Percentiles rank a stretch among this genome's conserved stretches.
These are phyloP conservation scores for Danio kyathit DNA, from an alignment of 2,797 vertebrate genomes.

Conservation along the genomic window DNA sequence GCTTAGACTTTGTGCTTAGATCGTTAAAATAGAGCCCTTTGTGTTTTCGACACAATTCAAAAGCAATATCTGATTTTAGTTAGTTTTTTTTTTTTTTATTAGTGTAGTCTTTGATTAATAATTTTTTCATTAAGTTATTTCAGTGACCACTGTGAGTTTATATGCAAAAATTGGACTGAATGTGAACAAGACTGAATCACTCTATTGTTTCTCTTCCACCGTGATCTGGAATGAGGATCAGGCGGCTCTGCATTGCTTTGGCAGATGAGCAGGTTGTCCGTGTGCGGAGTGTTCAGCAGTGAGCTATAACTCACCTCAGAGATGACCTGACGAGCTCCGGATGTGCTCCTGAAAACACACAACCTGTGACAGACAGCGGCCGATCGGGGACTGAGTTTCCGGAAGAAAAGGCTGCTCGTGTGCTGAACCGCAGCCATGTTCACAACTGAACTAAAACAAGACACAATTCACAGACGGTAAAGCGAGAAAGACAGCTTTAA, in stretches of 20 bases:
- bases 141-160: too few relatives aligned
- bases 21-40: too few relatives aligned
- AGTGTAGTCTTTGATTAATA: too few relatives aligned
- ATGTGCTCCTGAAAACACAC: constrained; percentile 53
- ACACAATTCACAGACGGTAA: too few relatives aligned
- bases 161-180: background rate
- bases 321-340: constrained; percentile 56
- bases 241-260: constrained; percentile 47
- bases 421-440: constrained; percentile 31
- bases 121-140: too few relatives aligned
- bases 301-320: constrained; percentile 57
- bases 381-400: constrained; percentile 33
- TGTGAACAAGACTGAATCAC: background rate
- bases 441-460: background rate
- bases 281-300: constrained; percentile 36
- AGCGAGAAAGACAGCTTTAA: too few relatives aligned
- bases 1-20: too few relatives aligned
- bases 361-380: constrained; percentile 57
- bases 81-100: too few relatives aligned
- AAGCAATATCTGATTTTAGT: too few relatives aligned
- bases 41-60: too few relatives aligned
- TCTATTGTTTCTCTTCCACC: constrained; percentile 14
- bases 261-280: constrained; percentile 19
- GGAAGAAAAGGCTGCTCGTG: constrained; percentile 42
- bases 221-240: constrained; percentile 47